Conservation (phyloP, 1,140 invertebrate genomes). For the Goniozus legneri region DNA sequence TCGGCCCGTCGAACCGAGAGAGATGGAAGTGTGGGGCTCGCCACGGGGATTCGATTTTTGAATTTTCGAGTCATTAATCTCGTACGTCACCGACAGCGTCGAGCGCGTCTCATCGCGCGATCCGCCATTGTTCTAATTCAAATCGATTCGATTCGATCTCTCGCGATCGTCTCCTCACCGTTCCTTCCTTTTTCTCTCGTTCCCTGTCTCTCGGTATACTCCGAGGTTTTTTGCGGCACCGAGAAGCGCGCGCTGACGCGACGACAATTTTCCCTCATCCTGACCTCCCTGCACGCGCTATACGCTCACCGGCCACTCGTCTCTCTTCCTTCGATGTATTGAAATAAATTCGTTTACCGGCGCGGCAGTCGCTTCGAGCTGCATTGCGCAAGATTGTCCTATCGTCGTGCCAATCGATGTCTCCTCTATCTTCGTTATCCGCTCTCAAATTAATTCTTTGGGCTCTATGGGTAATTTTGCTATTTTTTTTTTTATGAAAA, state of each 20-base stretch:
- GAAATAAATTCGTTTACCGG: conserved; percentile 29
- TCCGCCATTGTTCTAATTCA: conserved; percentile 41
- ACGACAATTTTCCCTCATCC: no score
- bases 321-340: conserved; percentile 30
- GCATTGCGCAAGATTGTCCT: conserved; percentile 23
- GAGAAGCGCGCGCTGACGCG: no score
- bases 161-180: conserved; percentile 10
- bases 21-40: conserved; percentile 29
- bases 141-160: conserved; percentile 35
- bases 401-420: neutral
- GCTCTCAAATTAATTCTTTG: no score
- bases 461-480: no score
- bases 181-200: neutral
- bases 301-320: conserved; percentile 12
- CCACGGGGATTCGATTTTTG: conserved; percentile 38
- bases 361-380: conserved; percentile 18
- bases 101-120: conserved; percentile 14
- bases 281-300: neutral
- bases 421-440: neutral
- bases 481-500: no score
- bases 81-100: conserved; percentile 29
- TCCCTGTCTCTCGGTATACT: no score
- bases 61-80: conserved; percentile 43
- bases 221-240: no score
- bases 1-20: conserved; percentile 10